Evolutionary conservation across 2,113 vertebrate genomes (phyloP).

Genomic region (Podilymbus podiceps): DNA sequence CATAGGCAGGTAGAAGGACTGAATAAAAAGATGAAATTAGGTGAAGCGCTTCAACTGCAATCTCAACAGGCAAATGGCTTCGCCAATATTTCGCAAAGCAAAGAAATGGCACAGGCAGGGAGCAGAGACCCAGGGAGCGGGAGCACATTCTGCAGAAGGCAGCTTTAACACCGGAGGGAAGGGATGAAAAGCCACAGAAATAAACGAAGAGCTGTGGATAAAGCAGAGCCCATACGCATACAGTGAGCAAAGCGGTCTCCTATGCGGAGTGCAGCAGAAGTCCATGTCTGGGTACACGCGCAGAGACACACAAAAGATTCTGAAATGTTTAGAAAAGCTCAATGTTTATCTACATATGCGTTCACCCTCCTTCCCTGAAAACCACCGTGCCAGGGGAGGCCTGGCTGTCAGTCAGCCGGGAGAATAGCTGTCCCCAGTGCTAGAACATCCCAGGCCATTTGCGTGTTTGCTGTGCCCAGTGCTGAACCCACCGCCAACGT

Average conservation of each 20-base stretch:
- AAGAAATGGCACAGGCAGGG: neutral
- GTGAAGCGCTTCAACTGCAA: neutral
- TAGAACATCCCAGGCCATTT: neutral
- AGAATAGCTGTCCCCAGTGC: neutral
- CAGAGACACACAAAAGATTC: neutral
- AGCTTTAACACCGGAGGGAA: neutral
- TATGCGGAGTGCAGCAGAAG: neutral
- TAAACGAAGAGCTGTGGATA: neutral
- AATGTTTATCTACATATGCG: neutral
- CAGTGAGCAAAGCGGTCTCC: neutral
- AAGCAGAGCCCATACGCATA: neutral
- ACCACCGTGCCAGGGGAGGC: neutral
- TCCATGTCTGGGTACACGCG: neutral
- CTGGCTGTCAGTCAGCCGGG: neutral
- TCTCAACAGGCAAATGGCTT: neutral
- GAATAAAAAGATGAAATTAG: neutral
- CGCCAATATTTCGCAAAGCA: neutral
- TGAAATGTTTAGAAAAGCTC: neutral
- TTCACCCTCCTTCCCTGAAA: neutral
- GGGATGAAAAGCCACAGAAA: neutral
- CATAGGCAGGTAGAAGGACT: neutral
- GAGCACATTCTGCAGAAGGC: neutral
- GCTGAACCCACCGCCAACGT: neutral
- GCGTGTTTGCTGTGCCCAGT: neutral
- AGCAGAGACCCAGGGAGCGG: neutral